Evolutionary conservation across 2,113 vertebrate genomes (phyloP).

Genomic region (Calidris pygmaea): DNA sequence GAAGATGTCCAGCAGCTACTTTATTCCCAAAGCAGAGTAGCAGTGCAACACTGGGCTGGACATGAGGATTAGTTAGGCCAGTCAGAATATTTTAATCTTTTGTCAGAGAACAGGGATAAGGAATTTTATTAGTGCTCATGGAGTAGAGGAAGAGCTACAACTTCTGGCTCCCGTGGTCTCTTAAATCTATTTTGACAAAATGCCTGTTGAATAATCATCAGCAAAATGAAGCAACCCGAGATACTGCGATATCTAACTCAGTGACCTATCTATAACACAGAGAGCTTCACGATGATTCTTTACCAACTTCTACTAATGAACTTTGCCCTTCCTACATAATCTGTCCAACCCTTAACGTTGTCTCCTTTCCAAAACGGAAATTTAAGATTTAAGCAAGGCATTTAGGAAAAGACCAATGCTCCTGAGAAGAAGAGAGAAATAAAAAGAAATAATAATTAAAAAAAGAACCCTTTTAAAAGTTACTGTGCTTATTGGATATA

Average conservation of each 20-base stretch:
- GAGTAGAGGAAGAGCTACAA: background rate
- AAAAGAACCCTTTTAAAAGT: background rate
- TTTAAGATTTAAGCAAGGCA: background rate
- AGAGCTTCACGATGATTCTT: background rate
- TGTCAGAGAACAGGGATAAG: background rate
- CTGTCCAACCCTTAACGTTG: background rate
- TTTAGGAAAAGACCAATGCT: background rate
- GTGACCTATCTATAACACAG: background rate
- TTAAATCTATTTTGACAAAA: background rate
- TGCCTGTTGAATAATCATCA: background rate
- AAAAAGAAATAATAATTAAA: background rate
- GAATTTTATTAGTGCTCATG: background rate
- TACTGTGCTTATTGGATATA: background rate
- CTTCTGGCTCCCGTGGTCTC: background rate
- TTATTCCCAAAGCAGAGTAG: background rate
- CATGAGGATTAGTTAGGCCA: background rate
- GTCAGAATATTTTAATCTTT: background rate
- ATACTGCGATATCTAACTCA: accelerated
- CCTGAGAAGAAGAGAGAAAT: background rate
- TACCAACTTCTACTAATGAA: background rate
- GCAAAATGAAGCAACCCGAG: background rate
- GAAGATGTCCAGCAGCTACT: background rate
- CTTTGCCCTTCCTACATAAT: background rate
- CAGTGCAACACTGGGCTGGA: background rate
- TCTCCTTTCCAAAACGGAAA: background rate